A percentile compares a stretch with the other conserved stretches of the same genome.
Evolutionary conservation across 2,113 vertebrate species (phyloP).

Genomic region (Coreoperca whiteheadi): DNA sequence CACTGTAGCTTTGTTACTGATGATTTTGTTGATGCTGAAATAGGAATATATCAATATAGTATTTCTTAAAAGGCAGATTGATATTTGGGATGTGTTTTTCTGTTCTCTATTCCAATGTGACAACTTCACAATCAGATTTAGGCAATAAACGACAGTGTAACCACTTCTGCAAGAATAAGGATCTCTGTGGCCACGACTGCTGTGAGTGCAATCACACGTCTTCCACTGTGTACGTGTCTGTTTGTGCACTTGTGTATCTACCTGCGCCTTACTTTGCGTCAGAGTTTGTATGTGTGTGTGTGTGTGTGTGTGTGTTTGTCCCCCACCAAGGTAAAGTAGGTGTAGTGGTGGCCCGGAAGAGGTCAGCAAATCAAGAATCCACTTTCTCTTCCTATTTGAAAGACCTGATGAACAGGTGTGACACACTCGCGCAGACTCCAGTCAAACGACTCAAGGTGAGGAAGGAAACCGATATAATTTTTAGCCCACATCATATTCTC

Average conservation of each 20-base stretch:
- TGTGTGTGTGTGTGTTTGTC: not conserved
- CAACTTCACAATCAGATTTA: conserved; percentile 66
- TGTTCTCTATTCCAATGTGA: conserved; percentile 39
- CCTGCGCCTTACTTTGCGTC: not conserved
- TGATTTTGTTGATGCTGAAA: not conserved
- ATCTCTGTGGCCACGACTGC: conserved; percentile 93
- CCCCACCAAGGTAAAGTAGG: conserved; percentile 90
- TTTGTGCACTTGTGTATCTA: not conserved
- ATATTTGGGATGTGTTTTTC: not conserved
- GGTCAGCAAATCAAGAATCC: conserved; percentile 79
- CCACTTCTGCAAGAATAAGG: conserved; percentile 96
- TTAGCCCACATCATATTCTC: not conserved
- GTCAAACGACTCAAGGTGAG: conserved; percentile 93
- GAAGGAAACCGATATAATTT: not conserved
- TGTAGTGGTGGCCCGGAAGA: conserved; percentile 83
- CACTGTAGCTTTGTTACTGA: not conserved
- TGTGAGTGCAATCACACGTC: conserved; percentile 86
- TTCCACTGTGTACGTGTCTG: not conserved
- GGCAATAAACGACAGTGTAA: conserved; percentile 89
- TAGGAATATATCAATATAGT: not conserved
- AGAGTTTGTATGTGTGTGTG: not conserved
- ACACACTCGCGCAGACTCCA: conserved; percentile 86
- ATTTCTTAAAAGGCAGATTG: not conserved
- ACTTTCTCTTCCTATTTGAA: conserved; percentile 89
- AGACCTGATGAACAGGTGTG: conserved; percentile 91